Conservation (phyloP, 2,888 invertebrate species). For the Metacarcinus magister region DNA sequence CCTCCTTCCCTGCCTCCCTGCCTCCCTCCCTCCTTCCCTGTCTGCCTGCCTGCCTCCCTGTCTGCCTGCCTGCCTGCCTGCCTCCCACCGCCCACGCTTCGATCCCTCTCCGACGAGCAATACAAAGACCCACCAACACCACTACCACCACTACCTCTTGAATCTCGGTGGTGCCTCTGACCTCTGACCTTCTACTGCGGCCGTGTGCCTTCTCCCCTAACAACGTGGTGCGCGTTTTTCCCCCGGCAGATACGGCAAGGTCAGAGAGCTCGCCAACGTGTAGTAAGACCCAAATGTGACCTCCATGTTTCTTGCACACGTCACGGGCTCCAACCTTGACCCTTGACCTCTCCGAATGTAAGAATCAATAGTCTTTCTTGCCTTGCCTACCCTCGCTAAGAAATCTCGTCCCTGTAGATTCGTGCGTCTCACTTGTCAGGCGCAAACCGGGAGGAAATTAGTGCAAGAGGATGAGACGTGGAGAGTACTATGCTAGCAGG, state of each 20-base stretch:
- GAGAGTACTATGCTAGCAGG: neutral
- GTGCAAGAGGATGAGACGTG: neutral
- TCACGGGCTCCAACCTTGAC: neutral
- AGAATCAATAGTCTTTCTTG: neutral
- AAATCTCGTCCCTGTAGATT: neutral
- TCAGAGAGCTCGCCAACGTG: neutral
- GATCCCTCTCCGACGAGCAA: constrained; percentile 20
- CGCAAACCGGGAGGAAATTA: neutral
- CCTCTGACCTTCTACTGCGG: neutral
- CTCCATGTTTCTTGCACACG: neutral
- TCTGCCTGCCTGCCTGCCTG: neutral
- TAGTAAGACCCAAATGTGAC: neutral
- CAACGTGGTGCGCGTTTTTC: neutral
- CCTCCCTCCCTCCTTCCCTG: neutral
- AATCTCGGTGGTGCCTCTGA: neutral
- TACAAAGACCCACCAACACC: constrained; percentile 10
- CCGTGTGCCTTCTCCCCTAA: neutral
- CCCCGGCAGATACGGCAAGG: neutral
- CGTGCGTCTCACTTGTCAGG: neutral
- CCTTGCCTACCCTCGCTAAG: neutral
- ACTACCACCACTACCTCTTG: constrained; percentile 13
- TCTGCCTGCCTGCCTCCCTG: neutral
- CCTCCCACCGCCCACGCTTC: neutral
- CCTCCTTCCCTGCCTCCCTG: constrained; percentile 2
- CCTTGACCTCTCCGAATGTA: constrained; percentile 33